Conservation (phyloP, 2,113 vertebrate genomes). For the Butorides virescens region DNA sequence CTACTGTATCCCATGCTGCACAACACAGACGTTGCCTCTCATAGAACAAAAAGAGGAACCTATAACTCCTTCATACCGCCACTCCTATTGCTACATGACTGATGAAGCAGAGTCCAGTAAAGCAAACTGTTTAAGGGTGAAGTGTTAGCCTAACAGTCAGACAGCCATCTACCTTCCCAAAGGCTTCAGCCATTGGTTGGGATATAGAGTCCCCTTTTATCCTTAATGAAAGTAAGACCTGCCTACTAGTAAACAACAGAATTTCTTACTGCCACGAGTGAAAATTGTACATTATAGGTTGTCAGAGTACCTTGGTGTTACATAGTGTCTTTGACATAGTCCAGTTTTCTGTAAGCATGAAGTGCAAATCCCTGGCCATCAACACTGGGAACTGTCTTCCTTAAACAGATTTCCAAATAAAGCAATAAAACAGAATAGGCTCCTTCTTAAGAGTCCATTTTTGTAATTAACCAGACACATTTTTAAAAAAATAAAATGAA, state of each 20-base stretch:
- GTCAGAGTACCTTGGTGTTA: background rate
- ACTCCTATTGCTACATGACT: too few species aligned
- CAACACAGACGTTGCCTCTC: background rate
- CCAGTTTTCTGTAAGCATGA: background rate
- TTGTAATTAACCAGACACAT: background rate
- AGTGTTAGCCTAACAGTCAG: background rate
- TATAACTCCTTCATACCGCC: background rate
- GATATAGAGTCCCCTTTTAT: background rate
- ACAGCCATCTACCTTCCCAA: background rate
- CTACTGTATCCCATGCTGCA: background rate
- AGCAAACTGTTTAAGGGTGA: background rate
- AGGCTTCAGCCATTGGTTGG: background rate
- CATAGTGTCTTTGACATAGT: background rate
- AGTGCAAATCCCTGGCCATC: background rate
- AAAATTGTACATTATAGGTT: background rate
- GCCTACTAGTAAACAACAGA: background rate
- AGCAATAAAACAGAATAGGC: background rate
- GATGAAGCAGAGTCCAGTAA: background rate
- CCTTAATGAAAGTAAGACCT: background rate
- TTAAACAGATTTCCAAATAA: background rate
- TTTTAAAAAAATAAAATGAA: background rate
- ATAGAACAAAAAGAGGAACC: background rate
- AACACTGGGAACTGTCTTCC: background rate
- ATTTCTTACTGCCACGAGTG: background rate
- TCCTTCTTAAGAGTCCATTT: background rate